Evolutionary conservation across 1,140 invertebrate genomes (phyloP), one percentile per base, ranked within the genome.

Genomic region (Neelides sp.): DNA sequence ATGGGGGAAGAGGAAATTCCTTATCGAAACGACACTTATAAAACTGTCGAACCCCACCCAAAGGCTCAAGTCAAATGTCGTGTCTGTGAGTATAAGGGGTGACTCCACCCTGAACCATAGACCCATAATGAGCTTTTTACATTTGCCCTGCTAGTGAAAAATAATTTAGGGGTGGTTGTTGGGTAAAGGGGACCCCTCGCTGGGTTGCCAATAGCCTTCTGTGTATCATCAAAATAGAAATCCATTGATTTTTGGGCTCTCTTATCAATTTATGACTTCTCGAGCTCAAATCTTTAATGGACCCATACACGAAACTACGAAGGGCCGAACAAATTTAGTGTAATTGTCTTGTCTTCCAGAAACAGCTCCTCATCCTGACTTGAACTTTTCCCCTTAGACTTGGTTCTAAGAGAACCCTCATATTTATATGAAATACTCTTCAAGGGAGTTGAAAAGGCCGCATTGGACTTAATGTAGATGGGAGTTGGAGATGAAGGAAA

Each of bases 11-110:
- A 50, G 39, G 44, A 50, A 47, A 42, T 47, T 50, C 48, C 48
- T 54, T 54, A 49, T 50, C 46, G 28, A 54, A 54, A 44, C 44
- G 52, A 54, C 52, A 54, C 52, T 49, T 54, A 54, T 50, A 44
- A 54, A 55, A 45, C 42, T 55, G 45, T 45, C 22, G 23, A 36
- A 40, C 53, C 43, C 48, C 53, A 47, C 50, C 50, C 50, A 44
- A 28, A 10, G 36, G 43, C 27, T 36, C 43, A 5, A 51, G 13
- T 28, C 23, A 37, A 24, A 28, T 49, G 24, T 40, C 37, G 27
- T 36, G 48, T 37, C 35, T 22, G 37, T n/a, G 15, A 22, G 13
- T 37, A 37, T 37, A 19, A 49, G 20, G 20, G 15, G 4, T n/a
- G n/a, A 19, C 42, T 45, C 42, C 42, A 50, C 48, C 48, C 48